Evolutionary conservation across 2,113 vertebrate genomes (phyloP).

Genomic region (Fulmarus glacialis): DNA sequence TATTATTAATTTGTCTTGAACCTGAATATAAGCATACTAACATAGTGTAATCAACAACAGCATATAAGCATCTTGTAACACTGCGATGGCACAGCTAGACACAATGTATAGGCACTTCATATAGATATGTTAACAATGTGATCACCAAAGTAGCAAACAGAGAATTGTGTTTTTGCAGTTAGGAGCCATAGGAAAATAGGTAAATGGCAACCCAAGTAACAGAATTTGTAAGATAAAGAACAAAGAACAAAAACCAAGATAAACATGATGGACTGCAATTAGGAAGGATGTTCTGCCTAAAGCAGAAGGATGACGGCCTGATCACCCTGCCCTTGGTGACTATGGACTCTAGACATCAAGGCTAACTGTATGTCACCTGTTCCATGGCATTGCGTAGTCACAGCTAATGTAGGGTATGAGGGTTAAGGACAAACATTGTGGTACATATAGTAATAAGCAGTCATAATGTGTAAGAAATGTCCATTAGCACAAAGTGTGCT

Average conservation of each 20-base stretch:
- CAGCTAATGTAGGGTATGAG: background rate
- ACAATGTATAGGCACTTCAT: background rate
- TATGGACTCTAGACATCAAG: background rate
- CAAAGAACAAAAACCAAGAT: background rate
- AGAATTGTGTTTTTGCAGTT: background rate
- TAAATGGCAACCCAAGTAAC: background rate
- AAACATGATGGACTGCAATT: background rate
- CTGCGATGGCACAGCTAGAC: background rate
- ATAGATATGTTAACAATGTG: background rate
- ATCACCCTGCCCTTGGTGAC: background rate
- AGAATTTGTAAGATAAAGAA: background rate
- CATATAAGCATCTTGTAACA: background rate
- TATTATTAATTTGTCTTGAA: background rate
- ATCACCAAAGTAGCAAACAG: background rate
- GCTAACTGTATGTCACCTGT: background rate
- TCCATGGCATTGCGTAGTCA: background rate
- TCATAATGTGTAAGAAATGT: background rate
- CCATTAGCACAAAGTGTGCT: background rate
- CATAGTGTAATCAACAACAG: background rate
- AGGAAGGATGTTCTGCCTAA: background rate
- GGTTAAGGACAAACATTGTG: background rate
- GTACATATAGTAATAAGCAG: background rate
- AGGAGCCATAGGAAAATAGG: background rate
- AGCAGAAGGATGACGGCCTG: background rate
- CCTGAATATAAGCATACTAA: background rate